Percentiles rank a stretch among this genome's conserved stretches.
phyloP scores from a whole-genome alignment of 2,113 vertebrate species.

The Odobenus rosmarus region DNA sequence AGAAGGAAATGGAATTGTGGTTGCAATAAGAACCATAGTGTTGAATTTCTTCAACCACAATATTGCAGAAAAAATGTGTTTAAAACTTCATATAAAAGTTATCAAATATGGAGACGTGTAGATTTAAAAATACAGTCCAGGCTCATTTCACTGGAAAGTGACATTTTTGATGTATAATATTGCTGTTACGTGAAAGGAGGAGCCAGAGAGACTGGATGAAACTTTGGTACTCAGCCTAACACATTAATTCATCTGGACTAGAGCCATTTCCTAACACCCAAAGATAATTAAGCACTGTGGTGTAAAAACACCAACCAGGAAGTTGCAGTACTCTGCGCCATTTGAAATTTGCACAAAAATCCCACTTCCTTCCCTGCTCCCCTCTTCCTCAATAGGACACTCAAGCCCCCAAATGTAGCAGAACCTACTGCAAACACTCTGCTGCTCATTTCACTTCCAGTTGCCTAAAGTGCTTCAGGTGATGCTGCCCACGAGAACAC shows the following conservation, averaged over 20 bases:
- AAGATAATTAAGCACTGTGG: slow-evolving; percentile 30
- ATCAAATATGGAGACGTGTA: slow-evolving; percentile 82
- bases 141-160: slow-evolving; percentile 79
- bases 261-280: slow-evolving; percentile 69
- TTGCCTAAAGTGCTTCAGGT: slow-evolving; percentile 74
- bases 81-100: slow-evolving; percentile 87
- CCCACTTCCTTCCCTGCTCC: slow-evolving; percentile 69
- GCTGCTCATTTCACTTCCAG: slow-evolving; percentile 71
- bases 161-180: slow-evolving; percentile 84
- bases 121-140: slow-evolving; percentile 85
- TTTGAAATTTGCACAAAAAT: slow-evolving; percentile 33
- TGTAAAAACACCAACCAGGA: slow-evolving; percentile 1
- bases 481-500: slow-evolving; percentile 71
- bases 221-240: slow-evolving; percentile 87
- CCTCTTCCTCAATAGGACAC: slow-evolving; percentile 7
- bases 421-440: slow-evolving; percentile 52
- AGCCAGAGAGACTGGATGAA: slow-evolving; percentile 79
- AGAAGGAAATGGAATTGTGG: slow-evolving; percentile 81
- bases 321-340: slow-evolving; percentile 50
- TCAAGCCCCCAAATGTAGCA: not conserved
- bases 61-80: slow-evolving; percentile 79
- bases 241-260: slow-evolving; percentile 57
- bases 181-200: slow-evolving; percentile 86
- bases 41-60: slow-evolving; percentile 80
- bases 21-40: slow-evolving; percentile 79